Evolutionary conservation across 2,797 vertebrate genomes (phyloP).

Genomic region (Rhinella marina): DNA sequence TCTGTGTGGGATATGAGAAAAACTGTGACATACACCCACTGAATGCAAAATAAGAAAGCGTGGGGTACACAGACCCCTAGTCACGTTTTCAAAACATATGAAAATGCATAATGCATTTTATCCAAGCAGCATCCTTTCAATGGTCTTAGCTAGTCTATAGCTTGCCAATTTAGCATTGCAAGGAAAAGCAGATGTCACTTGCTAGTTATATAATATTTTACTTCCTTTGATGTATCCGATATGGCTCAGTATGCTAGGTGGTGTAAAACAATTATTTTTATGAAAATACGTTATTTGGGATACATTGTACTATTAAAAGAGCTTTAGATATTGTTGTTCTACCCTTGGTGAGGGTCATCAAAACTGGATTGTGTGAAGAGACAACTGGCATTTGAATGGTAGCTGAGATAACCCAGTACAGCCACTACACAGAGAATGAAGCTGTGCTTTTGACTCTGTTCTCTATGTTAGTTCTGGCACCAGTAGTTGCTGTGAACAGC

Average conservation of each 20-base stretch:
- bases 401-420: too few relatives aligned
- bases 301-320: not conserved
- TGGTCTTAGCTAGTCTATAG: not conserved
- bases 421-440: too few relatives aligned
- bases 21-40: slow-evolving; percentile 61
- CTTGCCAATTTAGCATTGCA: not conserved
- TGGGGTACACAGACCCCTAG: slow-evolving; percentile 17
- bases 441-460: too few relatives aligned
- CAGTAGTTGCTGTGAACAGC: too few relatives aligned
- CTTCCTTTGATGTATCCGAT: not conserved
- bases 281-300: not conserved
- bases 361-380: too few relatives aligned
- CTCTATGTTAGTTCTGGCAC: too few relatives aligned
- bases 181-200: slow-evolving; percentile 13
- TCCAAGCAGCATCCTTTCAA: not conserved
- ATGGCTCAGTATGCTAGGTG: not conserved
- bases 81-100: not conserved
- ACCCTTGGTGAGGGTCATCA: too few relatives aligned
- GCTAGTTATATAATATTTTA: not conserved
- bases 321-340: too few relatives aligned
- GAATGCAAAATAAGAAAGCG: slow-evolving; percentile 47
- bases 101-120: slow-evolving; percentile 42
- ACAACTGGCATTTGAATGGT: too few relatives aligned
- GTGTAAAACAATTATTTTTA: not conserved
- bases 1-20: slow-evolving; percentile 76